Conservation (phyloP, 2,113 vertebrate genomes). For the Ornithorhynchus anatinus region DNA sequence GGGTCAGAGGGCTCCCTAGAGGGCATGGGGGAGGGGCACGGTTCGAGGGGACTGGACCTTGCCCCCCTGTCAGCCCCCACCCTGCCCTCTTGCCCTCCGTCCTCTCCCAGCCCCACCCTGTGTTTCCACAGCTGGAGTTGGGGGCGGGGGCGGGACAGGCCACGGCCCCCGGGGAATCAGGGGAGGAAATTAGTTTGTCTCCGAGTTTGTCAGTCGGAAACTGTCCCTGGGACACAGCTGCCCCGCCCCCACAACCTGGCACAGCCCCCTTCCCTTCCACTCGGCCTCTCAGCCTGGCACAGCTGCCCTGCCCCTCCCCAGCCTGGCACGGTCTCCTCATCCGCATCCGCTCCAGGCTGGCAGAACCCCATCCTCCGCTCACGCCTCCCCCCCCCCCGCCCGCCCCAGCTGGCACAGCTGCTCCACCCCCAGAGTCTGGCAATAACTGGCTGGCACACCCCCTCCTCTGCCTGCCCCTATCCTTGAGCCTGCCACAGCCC, state of each 20-base stretch:
- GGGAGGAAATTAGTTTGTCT: no score
- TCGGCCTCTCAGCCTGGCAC: conserved; percentile 7
- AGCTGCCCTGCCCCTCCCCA: conserved; percentile 27
- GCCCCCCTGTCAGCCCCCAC: background rate
- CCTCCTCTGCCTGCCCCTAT: no score
- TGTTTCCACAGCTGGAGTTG: no score
- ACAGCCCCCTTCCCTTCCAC: background rate
- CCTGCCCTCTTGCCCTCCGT: background rate
- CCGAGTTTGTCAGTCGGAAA: conserved; percentile 15
- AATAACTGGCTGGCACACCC: no score
- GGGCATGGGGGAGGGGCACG: background rate
- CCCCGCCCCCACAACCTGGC: background rate
- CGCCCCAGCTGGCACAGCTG: background rate
- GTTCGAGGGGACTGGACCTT: conserved; percentile 3
- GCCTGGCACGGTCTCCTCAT: conserved; percentile 24
- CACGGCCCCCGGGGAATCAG: no score
- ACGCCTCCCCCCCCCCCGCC: conserved; percentile 26
- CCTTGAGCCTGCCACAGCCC: no score
- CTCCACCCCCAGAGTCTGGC: background rate
- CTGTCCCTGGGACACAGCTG: no score
- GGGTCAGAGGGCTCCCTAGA: conserved; percentile 7
- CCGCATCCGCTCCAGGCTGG: conserved; percentile 35
- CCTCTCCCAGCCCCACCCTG: background rate
- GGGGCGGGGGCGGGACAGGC: no score
- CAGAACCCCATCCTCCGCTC: conserved; percentile 24